phyloP scores from a whole-genome alignment of 2,888 invertebrate species.

The Pycnomerus fuliginosus region DNA sequence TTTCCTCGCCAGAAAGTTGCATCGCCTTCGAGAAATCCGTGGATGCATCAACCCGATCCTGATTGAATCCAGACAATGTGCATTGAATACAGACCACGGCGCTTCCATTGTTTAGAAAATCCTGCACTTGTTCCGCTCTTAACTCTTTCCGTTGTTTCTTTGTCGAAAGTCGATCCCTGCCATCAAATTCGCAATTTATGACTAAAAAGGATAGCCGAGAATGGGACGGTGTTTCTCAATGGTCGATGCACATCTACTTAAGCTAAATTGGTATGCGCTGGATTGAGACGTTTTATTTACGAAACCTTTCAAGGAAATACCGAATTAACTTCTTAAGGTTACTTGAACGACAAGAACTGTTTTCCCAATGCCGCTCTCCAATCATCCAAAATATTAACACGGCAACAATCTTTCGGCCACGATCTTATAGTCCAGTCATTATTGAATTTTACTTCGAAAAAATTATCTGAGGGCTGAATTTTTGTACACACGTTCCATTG shows the following conservation, averaged over 20 bases:
- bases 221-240: background rate
- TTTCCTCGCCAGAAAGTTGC: too few relatives aligned
- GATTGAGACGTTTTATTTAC: background rate
- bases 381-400: too few relatives aligned
- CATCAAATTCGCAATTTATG: background rate
- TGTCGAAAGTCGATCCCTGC: background rate
- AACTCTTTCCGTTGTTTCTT: constrained; percentile 8
- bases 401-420: too few relatives aligned
- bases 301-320: too few relatives aligned
- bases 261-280: background rate
- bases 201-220: background rate
- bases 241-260: background rate
- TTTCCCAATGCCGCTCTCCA: too few relatives aligned
- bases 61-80: constrained; percentile 8
- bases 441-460: too few relatives aligned
- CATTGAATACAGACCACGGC: constrained; percentile 20
- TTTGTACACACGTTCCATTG: too few relatives aligned
- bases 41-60: background rate
- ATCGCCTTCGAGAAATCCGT: too few relatives aligned
- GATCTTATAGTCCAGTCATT: too few relatives aligned
- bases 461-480: too few relatives aligned
- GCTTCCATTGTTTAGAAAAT: constrained; percentile 23
- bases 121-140: constrained; percentile 12
- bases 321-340: too few relatives aligned
- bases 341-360: too few relatives aligned